These are phyloP conservation scores for Mus minutoides DNA, from an alignment of 2,797 vertebrate species.

Conservation along the genomic window DNA sequence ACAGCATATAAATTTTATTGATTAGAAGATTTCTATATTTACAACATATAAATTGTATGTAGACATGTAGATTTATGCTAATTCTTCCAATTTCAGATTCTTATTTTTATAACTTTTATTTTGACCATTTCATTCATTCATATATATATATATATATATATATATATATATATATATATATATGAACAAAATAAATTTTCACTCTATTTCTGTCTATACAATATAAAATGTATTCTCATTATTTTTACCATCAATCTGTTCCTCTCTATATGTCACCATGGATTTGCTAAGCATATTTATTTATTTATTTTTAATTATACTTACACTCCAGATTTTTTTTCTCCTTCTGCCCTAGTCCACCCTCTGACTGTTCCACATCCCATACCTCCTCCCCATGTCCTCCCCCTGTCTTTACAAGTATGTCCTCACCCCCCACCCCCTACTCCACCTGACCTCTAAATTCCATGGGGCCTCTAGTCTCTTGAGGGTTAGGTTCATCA, in stretches of 20 bases:
- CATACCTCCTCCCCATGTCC: too few relatives aligned
- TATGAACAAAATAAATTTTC: not conserved
- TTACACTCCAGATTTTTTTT: too few relatives aligned
- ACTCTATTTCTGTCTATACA: not conserved
- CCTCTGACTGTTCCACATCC: too few relatives aligned
- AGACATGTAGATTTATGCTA: not conserved
- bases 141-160: not conserved
- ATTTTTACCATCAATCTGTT: not conserved
- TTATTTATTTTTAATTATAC: too few relatives aligned
- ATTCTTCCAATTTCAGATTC: not conserved
- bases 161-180: not conserved
- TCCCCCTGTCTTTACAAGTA: too few relatives aligned
- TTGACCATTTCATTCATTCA: not conserved
- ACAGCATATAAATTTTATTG: not conserved
- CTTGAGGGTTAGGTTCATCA: too few relatives aligned
- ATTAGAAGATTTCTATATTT: not conserved
- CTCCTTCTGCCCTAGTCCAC: too few relatives aligned
- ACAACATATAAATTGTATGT: not conserved
- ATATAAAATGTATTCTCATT: not conserved
- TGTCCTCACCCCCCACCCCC: too few relatives aligned
- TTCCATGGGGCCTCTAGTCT: too few relatives aligned
- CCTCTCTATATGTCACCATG: too few relatives aligned
- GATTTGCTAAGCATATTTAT: too few relatives aligned
- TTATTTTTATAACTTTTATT: not conserved
- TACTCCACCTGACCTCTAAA: too few relatives aligned